Conservation (phyloP, 1,140 invertebrate genomes). For the Prorops nasuta region DNA sequence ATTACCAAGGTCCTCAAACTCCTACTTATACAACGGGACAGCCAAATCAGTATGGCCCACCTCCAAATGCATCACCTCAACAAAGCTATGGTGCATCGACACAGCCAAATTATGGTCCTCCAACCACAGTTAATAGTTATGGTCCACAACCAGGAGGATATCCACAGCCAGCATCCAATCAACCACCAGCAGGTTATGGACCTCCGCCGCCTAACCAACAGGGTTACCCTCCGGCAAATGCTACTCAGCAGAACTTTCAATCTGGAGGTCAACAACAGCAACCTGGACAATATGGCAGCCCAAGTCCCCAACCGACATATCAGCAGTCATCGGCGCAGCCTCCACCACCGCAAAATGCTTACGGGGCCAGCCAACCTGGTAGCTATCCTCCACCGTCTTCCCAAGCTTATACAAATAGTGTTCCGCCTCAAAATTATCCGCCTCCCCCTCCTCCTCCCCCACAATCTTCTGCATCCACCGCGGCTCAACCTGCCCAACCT, state of each 20-base stretch:
- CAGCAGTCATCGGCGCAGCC: slow-evolving; percentile 47
- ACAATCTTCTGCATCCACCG: slow-evolving; percentile 42
- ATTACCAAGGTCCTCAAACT: slow-evolving; percentile 52
- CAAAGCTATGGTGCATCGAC: slow-evolving; percentile 42
- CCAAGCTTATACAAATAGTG: slow-evolving; percentile 50
- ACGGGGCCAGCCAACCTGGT: slow-evolving; percentile 43
- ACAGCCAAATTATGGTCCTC: slow-evolving; percentile 52
- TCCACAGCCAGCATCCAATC: slow-evolving; percentile 42
- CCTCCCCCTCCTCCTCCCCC: slow-evolving; percentile 48
- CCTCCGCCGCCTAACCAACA: slow-evolving; percentile 53
- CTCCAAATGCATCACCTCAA: slow-evolving; percentile 46
- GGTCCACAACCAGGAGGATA: slow-evolving; percentile 49
- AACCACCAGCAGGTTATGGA: slow-evolving; percentile 48
- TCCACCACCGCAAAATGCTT: slow-evolving; percentile 49
- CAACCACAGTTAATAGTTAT: slow-evolving; percentile 50
- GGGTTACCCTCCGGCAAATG: slow-evolving; percentile 47
- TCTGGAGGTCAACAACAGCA: slow-evolving; percentile 44
- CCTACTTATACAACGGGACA: slow-evolving; percentile 42
- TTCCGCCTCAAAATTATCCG: slow-evolving; percentile 49
- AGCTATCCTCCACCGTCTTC: slow-evolving; percentile 50
- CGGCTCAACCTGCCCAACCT: slow-evolving; percentile 41
- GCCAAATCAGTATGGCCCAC: slow-evolving; percentile 50
- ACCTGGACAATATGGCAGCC: slow-evolving; percentile 49
- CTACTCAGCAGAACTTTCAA: slow-evolving; percentile 48
- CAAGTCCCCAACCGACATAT: slow-evolving; percentile 51